A percentile compares a stretch with the other conserved stretches of the same genome.
Evolutionary conservation across 2,888 invertebrate genomes (phyloP).

Genomic region (Cryptops parisi): DNA sequence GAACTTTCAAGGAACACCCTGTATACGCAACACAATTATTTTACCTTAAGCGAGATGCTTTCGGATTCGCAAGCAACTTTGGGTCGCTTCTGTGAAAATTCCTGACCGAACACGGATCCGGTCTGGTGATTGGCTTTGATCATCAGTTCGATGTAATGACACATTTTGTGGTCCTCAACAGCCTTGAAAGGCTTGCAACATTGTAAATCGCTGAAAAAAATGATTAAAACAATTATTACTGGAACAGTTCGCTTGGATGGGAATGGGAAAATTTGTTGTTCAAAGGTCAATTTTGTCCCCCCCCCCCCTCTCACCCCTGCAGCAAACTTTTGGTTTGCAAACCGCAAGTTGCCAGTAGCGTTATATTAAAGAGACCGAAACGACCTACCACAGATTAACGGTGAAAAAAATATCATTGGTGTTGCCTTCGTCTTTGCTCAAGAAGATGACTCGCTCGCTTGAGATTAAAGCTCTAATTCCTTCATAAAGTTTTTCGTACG

Average conservation of each 20-base stretch:
- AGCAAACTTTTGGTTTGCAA: too few relatives aligned
- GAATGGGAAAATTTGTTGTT: too few relatives aligned
- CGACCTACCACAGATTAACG: slow-evolving; percentile 27
- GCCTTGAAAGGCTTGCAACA: slow-evolving; percentile 44
- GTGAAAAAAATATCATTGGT: slow-evolving; percentile 28
- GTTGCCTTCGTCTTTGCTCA: slow-evolving; percentile 37
- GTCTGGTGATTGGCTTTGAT: too few relatives aligned
- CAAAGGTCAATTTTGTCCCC: too few relatives aligned
- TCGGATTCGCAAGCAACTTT: slow-evolving; percentile 61
- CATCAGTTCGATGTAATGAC: slow-evolving; percentile 51
- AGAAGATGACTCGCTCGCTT: slow-evolving; percentile 54
- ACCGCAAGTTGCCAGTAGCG: too few relatives aligned
- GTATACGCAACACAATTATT: too few relatives aligned
- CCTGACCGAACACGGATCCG: too few relatives aligned
- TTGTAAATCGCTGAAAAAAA: slow-evolving; percentile 43
- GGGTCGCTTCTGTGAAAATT: slow-evolving; percentile 49
- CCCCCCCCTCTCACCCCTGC: too few relatives aligned
- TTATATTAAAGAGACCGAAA: too few relatives aligned
- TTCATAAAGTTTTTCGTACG: slow-evolving; percentile 62
- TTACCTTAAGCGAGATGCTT: slow-evolving; percentile 42
- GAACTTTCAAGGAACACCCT: too few relatives aligned
- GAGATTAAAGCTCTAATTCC: slow-evolving; percentile 70
- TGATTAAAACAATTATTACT: too few relatives aligned
- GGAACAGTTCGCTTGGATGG: too few relatives aligned
- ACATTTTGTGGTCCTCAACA: slow-evolving; percentile 31